Base-by-base conservation (phyloP, 2,888 invertebrate species). In the Tortrix viridana region DNA sequence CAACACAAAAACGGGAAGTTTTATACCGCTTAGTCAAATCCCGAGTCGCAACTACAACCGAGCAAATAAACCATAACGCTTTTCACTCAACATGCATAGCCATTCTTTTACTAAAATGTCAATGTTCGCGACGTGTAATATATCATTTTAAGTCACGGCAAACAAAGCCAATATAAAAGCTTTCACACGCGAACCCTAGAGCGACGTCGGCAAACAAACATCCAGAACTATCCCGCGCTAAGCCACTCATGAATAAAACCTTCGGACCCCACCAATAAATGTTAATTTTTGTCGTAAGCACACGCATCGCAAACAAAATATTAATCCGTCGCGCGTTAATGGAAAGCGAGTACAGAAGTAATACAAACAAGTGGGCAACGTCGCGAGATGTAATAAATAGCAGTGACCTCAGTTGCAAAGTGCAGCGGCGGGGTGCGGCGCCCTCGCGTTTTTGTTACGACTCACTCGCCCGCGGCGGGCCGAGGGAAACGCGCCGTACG, bases 191-290 rank as follows among this genome's bases (percentile, higher is more conserved):
- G 88, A 86, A 84, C 87, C 84, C 81, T 77, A 83, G 85, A 77
- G 79, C 80, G 81, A 79, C 86, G 84, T 85, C 81, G 81, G 81
- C 78, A 88, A 89, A 89, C 90, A 90, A 89, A 89, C 88, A 86
- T 77, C 76, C 81, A 84, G 81, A 88, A 88, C 89, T 90, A 89
- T 89, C 86, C 85, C 82, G 82, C 80, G 82, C 77, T 89, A 88
- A 89, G 89, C 87, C 84, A 85, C 88, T 89, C 89, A 89, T 90
- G 90, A 90, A 90, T 90, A 90, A 88, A 89, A 88, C 86, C 86
- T 85, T 86, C 83, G 82, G 86, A 86, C 89, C 90, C 89, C 84
- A 85, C 82, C 87, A 82, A 90, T 90, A 90, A 91, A 92, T 90
- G 91, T 89, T 89, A 91, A 91, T 90, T 92, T 88, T 88, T 82